Evolutionary conservation across 2,888 invertebrate genomes (phyloP).

Genomic region (Orchesella flavescens): DNA sequence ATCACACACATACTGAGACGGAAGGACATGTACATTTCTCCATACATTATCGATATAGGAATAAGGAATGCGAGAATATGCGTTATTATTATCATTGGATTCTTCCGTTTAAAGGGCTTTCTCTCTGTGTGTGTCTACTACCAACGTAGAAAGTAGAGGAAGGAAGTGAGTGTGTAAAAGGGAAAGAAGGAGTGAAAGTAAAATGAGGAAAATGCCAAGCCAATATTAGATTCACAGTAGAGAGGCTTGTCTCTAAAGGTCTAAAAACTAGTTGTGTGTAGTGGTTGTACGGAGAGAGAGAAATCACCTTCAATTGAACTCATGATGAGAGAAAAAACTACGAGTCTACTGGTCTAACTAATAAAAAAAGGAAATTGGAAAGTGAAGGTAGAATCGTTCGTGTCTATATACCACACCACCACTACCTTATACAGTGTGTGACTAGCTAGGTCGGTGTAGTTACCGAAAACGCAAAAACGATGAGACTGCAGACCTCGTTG

Average conservation of each 20-base stretch:
- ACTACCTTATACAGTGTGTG: too few species aligned
- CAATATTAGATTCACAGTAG: background rate
- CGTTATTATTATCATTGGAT: conserved; percentile 47
- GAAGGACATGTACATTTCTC: background rate
- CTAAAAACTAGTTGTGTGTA: background rate
- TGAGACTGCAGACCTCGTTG: conserved; percentile 28
- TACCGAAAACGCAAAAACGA: conserved; percentile 22
- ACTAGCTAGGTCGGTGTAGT: background rate
- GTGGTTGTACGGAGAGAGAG: background rate
- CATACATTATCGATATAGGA: background rate
- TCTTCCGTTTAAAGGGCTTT: conserved; percentile 21
- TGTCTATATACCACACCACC: background rate
- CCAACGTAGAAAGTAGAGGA: background rate
- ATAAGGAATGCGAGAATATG: conserved; percentile 30
- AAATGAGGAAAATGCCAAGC: conserved; percentile 48
- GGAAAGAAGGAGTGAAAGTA: conserved; percentile 26
- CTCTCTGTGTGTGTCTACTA: background rate
- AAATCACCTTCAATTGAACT: conserved; percentile 12
- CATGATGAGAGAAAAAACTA: background rate
- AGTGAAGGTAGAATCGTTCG: conserved; percentile 5
- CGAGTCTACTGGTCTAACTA: conserved; percentile 29
- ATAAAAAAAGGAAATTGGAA: conserved; percentile 58
- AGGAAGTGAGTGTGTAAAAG: background rate
- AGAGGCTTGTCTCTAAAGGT: background rate
- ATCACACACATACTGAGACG: background rate